Base-by-base conservation (phyloP, 2,888 invertebrate genomes). In the Zhengitettix transpicula region DNA sequence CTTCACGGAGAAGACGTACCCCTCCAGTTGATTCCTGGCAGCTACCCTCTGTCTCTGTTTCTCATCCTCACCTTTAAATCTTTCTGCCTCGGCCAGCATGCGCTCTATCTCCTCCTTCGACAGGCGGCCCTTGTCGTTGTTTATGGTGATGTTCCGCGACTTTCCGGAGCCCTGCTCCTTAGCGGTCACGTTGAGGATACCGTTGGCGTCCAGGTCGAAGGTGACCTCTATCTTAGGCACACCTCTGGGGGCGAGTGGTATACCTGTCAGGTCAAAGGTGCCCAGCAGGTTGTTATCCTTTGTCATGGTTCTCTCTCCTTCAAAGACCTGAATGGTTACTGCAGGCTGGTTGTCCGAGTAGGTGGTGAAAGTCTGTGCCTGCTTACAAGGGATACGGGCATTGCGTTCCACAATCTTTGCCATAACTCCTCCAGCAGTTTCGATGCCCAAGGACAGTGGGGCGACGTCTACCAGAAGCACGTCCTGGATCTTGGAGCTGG, bases 141-240 rank as follows among this genome's bases (percentile, higher is more conserved):
- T 86, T 64, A 90, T 91, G 54, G 84, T 85, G 64, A 90, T 89
- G 69, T 84, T 84, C 71, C 83, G 85, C 62, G 80, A 81, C 64
- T 85, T 85, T 1, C 90, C 90, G n/a, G n/a, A n/a, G n/a, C n/a
- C n/a, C n/a, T n/a, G n/a, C n/a, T n/a, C n/a, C n/a, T n/a, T n/a
- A n/a, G 77, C 78, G 5, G 77, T 75, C 3, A 81, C 75, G 68
- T 89, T 85, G 3, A 91, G 71, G 62, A 94, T 93, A 62, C 93
- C 92, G 69, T 94, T 92, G 15, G 91, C 91, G 67, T 93, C 92
- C 59, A 93, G 77, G n/a, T n/a, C n/a, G n/a, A n/a, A n/a, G n/a
- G n/a, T n/a, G n/a, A n/a, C n/a, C n/a, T n/a, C n/a, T n/a, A 86
- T 81, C 75, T 87, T 85, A 0, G 87, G 86, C 1, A 86, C 78